Percentiles rank a stretch among this genome's conserved stretches.
Conservation (phyloP, 2,797 vertebrate species). For the Sebastes elongatus region DNA sequence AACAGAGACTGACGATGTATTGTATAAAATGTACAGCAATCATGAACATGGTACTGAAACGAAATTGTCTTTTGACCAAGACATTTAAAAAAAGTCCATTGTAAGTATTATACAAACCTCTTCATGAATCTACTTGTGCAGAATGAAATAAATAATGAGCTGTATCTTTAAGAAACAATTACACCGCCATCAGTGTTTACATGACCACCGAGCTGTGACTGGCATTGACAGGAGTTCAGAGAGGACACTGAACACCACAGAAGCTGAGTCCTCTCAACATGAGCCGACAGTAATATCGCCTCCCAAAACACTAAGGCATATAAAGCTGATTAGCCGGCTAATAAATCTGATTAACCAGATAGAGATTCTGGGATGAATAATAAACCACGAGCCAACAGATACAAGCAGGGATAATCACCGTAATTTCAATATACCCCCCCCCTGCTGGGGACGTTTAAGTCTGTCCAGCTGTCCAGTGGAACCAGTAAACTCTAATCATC, state of each 20-base stretch:
- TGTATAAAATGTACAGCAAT: background rate
- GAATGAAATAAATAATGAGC: background rate
- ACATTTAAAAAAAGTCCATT: background rate
- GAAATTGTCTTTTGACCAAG: background rate
- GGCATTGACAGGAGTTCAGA: constrained; percentile 32
- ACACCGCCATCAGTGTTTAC: background rate
- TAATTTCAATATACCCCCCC: constrained; percentile 22
- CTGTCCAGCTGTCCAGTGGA: constrained; percentile 1
- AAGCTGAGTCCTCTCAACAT: constrained; percentile 34
- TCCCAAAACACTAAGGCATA: constrained; percentile 47
- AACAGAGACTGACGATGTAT: background rate
- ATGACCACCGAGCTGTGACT: constrained; percentile 17
- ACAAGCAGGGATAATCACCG: constrained; percentile 43
- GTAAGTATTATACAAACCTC: background rate
- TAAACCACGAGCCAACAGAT: constrained; percentile 47
- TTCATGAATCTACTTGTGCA: background rate
- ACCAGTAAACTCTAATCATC: background rate
- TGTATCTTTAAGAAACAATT: constrained; percentile 12
- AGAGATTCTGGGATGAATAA: constrained; percentile 53
- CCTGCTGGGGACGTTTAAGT: background rate
- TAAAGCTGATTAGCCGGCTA: constrained; percentile 62
- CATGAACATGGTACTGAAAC: background rate
- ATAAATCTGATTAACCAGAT: constrained; percentile 58
- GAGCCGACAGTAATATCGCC: constrained; percentile 33
- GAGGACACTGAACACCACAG: constrained; percentile 40